Conservation (phyloP, 2,113 vertebrate species). For the Hemicordylus capensis region DNA sequence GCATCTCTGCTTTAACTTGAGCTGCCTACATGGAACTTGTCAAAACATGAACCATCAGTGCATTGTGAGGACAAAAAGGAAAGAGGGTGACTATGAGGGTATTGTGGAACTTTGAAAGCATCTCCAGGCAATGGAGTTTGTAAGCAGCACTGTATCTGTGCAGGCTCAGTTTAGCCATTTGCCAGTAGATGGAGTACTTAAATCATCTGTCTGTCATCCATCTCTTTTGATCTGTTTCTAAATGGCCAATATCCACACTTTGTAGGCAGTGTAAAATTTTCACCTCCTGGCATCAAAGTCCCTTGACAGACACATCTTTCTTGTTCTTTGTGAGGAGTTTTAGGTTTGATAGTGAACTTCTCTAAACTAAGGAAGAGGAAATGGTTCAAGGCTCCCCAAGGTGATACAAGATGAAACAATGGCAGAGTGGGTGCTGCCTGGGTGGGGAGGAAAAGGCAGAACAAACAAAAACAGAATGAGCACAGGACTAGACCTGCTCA, state of each 20-base stretch:
- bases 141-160: not conserved
- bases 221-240: not conserved
- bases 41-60: not conserved
- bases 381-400: not conserved
- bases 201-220: conserved; percentile 64
- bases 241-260: conserved; percentile 20
- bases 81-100: not conserved
- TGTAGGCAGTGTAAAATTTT: conserved; percentile 42
- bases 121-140: conserved; percentile 3
- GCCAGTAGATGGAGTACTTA: conserved; percentile 73
- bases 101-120: not conserved
- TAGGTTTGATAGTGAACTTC: not conserved
- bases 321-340: conserved; percentile 16
- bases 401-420: not conserved
- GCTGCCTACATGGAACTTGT: not conserved
- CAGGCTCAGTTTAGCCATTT: conserved; percentile 42
- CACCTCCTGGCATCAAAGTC: conserved; percentile 28
- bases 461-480: not conserved
- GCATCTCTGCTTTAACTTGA: conserved; percentile 2
- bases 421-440: not conserved
- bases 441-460: not conserved
- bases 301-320: not conserved
- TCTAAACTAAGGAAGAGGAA: not conserved
- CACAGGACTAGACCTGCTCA: not conserved
- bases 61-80: not conserved